Percentiles rank a stretch among this genome's conserved stretches.
Conservation (phyloP, 2,888 invertebrate species). For the Thera obeliscata region DNA sequence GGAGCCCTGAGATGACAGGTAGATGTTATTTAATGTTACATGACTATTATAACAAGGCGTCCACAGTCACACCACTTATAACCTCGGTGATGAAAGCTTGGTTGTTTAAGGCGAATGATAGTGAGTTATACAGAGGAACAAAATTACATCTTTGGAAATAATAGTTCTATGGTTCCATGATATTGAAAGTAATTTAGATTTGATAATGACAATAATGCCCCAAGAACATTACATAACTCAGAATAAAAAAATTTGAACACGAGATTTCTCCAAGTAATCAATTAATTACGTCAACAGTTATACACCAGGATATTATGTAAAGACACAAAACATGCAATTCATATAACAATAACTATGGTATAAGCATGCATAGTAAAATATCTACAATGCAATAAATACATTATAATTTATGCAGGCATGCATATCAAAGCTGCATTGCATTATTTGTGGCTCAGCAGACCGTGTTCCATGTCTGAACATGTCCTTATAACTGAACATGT, state of each 20-base stretch:
- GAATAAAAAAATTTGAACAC: no score
- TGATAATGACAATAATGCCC: no score
- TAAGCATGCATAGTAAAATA: constrained; percentile 58
- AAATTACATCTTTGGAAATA: constrained; percentile 36
- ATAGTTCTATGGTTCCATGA: no score
- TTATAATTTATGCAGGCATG: constrained; percentile 55
- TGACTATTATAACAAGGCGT: constrained; percentile 29
- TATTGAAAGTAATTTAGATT: no score
- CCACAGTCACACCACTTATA: constrained; percentile 40
- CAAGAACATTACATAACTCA: background rate
- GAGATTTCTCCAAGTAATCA: no score
- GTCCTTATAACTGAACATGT: no score
- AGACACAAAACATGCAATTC: constrained; percentile 72
- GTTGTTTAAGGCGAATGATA: constrained; percentile 24
- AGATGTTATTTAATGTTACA: constrained; percentile 70
- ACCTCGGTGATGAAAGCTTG: constrained; percentile 14
- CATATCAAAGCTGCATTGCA: constrained; percentile 65
- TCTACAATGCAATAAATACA: constrained; percentile 61
- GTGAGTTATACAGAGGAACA: constrained; percentile 29
- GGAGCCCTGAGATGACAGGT: constrained; percentile 66
- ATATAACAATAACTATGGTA: constrained; percentile 50
- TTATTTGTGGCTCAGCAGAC: constrained; percentile 67
- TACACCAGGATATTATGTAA: constrained; percentile 35
- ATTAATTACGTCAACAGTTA: constrained; percentile 7
- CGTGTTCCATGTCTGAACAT: background rate